Evolutionary conservation across 2,797 vertebrate species (phyloP), one percentile per base, ranked within the genome.

Genomic region (Anableps anableps): DNA sequence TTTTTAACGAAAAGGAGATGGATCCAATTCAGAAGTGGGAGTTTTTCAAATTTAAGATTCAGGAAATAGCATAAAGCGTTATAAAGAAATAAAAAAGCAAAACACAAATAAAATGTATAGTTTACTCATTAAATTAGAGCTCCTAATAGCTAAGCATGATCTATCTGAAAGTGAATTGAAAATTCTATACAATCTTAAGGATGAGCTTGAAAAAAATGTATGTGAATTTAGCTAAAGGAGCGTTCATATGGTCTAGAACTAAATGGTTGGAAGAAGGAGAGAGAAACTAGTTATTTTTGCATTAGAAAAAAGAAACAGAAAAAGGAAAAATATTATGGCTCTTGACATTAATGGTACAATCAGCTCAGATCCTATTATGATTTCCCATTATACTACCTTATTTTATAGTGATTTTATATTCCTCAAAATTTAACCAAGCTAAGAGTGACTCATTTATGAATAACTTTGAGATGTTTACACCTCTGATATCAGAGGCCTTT

Each of bases 231-330:
- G 43, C 70, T 48, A 47, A 31, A 48, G 70, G 43, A 1, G n/a
- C 45, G 5, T 72, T 47, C 43, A 48, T 48, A 47, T 17, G 43
- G 7, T 47, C 68, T 48, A 29, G n/a, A 17, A 43, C 70, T 47
- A 72, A 72, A 47, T 48, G 70, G 70, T 31, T 72, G 14, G 45
- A 72, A 16, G 2, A 72, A 31, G 43, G 68, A n/a, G 41, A 29
- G 38, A 71, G 41, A 47, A 47, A 72, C 38, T 16, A 72, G 70
- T 72, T 72, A n/a, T 47, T 71, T 72, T 72, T 72, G 64, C 64
- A 23, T 38, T 73, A 48, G 70, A 73, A 31, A 50, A 34, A 73
- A 50, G 47, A 36, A 73, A 51, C 7, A 51, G 47, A 31, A 50
- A 71, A 72, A 72, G 43, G 29, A 72, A 47, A 1, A 47, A 47